Base-by-base conservation (phyloP, 53 echinoderm and acorn worm species). In the Pentamera pediparva region DNA sequence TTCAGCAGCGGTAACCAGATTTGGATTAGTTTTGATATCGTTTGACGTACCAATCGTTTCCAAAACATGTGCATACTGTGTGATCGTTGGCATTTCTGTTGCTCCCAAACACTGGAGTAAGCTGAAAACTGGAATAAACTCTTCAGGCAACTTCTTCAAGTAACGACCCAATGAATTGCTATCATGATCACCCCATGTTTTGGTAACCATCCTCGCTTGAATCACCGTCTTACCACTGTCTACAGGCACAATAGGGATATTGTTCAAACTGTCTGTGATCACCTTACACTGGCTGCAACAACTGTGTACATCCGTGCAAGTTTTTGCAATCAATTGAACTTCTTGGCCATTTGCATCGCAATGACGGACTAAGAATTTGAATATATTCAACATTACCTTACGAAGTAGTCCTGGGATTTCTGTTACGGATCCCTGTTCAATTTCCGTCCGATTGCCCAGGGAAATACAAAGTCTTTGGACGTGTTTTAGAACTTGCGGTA, bases 21-120 rank as follows among this genome's bases (percentile, higher is more conserved):
- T 83, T 50, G 83, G 76, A n/a, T n/a, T n/a, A 11, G 2, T 31
- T 18, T 30, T 26, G 0, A 57, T 7, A 28, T 17, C 45, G 45
- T 67, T 45, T 4, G 67, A 57, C 11, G 28, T 4, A 8, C 32
- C 47, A 6, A 83, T 33, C 20, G 59, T 32, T 45, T 60, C 29
- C 20, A 83, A 53, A 67, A 83, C 77, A 32, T 5, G 25, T 13
- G 83, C 76, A 76, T 76, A 76, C 59, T 83, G 83, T 11, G 32
- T 31, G 27, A 76, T 35, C 5, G 83, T 31, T 34, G 83, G 76
- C 54, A 35, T 65, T 18, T 37, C 67, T 25, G 76, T 83, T 39
- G 69, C 69, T 5, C 83, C 83, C 35, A 83, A 18, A 3, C 67
- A 29, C 5, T 32, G 51, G 28, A 83, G 49, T 1, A 76, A 2